Base-by-base conservation (phyloP, 2,888 invertebrate species). In the Parnassius smintheus region DNA sequence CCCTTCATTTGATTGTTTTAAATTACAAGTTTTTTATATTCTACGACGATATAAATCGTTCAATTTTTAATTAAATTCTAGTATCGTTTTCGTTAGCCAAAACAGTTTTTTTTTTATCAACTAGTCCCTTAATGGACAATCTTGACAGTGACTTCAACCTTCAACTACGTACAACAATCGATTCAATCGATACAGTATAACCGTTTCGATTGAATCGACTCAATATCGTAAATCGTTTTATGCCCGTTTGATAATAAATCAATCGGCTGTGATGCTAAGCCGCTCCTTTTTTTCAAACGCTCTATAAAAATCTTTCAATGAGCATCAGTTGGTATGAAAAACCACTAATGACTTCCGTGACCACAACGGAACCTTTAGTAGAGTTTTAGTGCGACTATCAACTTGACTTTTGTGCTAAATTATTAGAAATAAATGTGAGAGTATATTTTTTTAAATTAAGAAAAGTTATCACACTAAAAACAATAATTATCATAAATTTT, bases 111-210 rank as follows among this genome's bases (percentile, higher is more conserved):
- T n/a, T 25, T 35, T 35, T 35, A 35, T 35, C 35, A 0, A 49
- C n/a, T 35, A 41, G 52, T 46, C 59, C 59, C 52, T 62, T 57
- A 48, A 22, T 53, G 50, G 44, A 35, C 49, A 55, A 75, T 82
- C 89, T 89, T 89, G 88, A 79, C 88, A 82, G 78, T 88, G 86
- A 79, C 75, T 75, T 62, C 75, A 76, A 76, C 88, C 86, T 85
- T 83, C 75, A 59, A 55, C 51, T 42, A 46, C 66, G n/a, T n/a
- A n/a, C n/a, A n/a, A n/a, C n/a, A n/a, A n/a, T n/a, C n/a, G n/a
- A n/a, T n/a, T n/a, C n/a, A n/a, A n/a, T n/a, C n/a, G n/a, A n/a
- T n/a, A n/a, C n/a, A n/a, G n/a, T n/a, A n/a, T n/a, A n/a, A n/a
- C n/a, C n/a, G n/a, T n/a, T n/a, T n/a, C 76, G 72, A 86, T 86